phyloP scores from a whole-genome alignment of 2,888 invertebrate species.

The Crocallis elinguaria region DNA sequence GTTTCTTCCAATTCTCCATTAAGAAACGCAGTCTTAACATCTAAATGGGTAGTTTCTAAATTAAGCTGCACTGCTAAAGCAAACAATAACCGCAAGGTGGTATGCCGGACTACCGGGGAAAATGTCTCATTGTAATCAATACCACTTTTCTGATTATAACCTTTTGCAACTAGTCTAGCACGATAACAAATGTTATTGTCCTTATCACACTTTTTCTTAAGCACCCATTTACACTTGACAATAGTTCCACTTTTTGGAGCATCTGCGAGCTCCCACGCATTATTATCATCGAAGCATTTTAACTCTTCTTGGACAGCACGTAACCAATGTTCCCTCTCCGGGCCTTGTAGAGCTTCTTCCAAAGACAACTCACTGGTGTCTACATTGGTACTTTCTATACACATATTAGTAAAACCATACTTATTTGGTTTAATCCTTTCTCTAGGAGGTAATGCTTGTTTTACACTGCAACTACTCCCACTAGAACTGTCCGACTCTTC shows the following conservation, averaged over 20 bases:
- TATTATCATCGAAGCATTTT: slow-evolving; percentile 31
- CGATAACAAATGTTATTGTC: slow-evolving; percentile 15
- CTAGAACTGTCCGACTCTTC: slow-evolving; percentile 7
- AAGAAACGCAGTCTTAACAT: slow-evolving; percentile 11
- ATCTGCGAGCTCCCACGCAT: slow-evolving; percentile 36
- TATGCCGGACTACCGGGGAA: background rate
- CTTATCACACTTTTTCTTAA: slow-evolving; percentile 12
- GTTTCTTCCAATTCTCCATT: slow-evolving; percentile 16
- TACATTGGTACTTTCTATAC: slow-evolving; percentile 1
- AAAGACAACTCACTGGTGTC: background rate
- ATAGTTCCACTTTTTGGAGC: background rate
- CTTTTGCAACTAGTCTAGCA: slow-evolving; percentile 23
- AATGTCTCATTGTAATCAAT: background rate
- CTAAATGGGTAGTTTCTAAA: slow-evolving; percentile 6
- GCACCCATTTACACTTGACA: slow-evolving; percentile 13
- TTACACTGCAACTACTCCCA: background rate
- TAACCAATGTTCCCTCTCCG: slow-evolving; percentile 29
- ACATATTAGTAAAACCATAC: slow-evolving; percentile 16
- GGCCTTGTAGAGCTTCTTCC: slow-evolving; percentile 23
- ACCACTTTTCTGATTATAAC: slow-evolving; percentile 15
- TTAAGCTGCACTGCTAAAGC: background rate
- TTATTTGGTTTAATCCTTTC: slow-evolving; percentile 9
- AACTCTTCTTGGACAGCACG: slow-evolving; percentile 29
- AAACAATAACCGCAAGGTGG: background rate
- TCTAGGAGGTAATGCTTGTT: background rate